These are phyloP conservation scores for Alitta virens DNA, from an alignment of 2,888 invertebrate species.

Conservation along the genomic window DNA sequence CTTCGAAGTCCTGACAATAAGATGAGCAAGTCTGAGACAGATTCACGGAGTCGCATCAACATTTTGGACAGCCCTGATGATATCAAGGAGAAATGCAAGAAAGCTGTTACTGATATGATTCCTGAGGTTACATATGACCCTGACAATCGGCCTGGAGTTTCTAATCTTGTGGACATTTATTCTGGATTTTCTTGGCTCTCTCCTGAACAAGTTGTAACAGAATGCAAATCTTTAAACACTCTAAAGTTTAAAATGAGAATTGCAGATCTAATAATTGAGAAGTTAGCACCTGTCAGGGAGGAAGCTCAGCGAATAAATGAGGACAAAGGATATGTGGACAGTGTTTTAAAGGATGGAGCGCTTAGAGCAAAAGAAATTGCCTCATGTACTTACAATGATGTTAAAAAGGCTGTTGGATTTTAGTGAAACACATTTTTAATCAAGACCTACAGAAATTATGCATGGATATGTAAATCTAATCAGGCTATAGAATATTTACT, in stretches of 20 bases:
- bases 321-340: slow-evolving; percentile 66
- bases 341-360: slow-evolving; percentile 66
- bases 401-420: slow-evolving; percentile 65
- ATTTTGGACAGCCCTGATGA: slow-evolving; percentile 73
- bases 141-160: slow-evolving; percentile 76
- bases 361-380: slow-evolving; percentile 67
- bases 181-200: slow-evolving; percentile 69
- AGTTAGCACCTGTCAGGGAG: slow-evolving; percentile 70
- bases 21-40: slow-evolving; percentile 95
- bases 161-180: slow-evolving; percentile 85
- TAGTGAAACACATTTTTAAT: no score
- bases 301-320: slow-evolving; percentile 63
- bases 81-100: slow-evolving; percentile 74
- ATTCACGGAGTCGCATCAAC: slow-evolving; percentile 75
- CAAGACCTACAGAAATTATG: no score
- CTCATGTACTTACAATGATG: slow-evolving; percentile 66
- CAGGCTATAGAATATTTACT: no score
- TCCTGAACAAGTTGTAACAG: slow-evolving; percentile 69
- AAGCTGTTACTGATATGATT: slow-evolving; percentile 86
- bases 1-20: slow-evolving; percentile 84
- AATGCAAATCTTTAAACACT: slow-evolving; percentile 69
- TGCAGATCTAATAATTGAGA: slow-evolving; percentile 71
- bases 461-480: no score
- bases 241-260: slow-evolving; percentile 74
- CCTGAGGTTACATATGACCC: slow-evolving; percentile 80